Evolutionary conservation across 2,113 vertebrate species (phyloP), one percentile per base, ranked within the genome.

Genomic region (Noturus placidus): DNA sequence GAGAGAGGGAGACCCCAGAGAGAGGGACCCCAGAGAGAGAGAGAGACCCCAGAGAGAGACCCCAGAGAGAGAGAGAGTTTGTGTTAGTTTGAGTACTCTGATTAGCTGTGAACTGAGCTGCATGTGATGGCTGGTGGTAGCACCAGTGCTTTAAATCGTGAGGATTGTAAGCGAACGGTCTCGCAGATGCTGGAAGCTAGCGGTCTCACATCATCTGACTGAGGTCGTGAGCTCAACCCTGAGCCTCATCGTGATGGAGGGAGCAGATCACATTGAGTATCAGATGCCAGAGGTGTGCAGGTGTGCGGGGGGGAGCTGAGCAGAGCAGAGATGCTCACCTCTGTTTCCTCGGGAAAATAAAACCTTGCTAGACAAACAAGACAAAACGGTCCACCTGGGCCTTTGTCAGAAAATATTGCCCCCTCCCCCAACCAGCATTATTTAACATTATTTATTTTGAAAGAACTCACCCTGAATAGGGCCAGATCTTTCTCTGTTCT

Each of bases 401-500:
- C 95, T 95, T 96, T 96, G 95, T 96, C 93, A 93, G 92, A 92
- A 86, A 86, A 89, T 91, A 91, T 80, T 90, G 92, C 93, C 94
- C 95, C 94, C 92, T 94, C 94, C 94, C 94, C 94, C 94, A 95
- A 92, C 93, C 91, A 87, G 92, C 78, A 86, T 88, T 61, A 61
- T 61, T 82, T 82, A 61, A 38, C 79, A 59, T 35, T n/a, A n/a
- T 80, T 78, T 80, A 57, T 35, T 80, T 46, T 7, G 59, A 30
- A 54, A 27, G 50, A 54, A 27, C 11, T 54, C 22, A 27, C 7
- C 13, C 59, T 33, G 54, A 4, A 38, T 82, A n/a, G 33, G 11
- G 13, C 10, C 56, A 42, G 79, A 42, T 82, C 33, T 15, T 38
- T 35, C n/a, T 80, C 35, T 33, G n/a, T 20, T 38, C 14, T 81